Conservation (phyloP, 2,888 invertebrate genomes). For the Pandemis heparana region DNA sequence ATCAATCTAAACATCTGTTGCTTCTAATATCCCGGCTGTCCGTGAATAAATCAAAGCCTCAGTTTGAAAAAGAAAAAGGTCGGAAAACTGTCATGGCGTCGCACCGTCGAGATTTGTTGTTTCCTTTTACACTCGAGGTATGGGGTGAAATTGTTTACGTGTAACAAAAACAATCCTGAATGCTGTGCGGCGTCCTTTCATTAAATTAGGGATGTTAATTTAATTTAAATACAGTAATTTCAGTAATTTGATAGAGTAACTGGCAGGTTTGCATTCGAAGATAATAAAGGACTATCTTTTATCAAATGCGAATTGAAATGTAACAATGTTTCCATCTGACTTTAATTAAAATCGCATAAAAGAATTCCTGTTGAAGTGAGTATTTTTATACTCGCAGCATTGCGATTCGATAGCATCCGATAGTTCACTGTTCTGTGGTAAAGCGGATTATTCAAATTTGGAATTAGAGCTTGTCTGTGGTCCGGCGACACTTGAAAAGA, state of each 20-base stretch:
- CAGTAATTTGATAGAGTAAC: background rate
- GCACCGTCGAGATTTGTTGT: constrained; percentile 58
- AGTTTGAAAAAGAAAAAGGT: constrained; percentile 52
- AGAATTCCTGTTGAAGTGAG: background rate
- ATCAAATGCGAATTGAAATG: background rate
- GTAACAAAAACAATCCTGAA: background rate
- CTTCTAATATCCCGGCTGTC: constrained; percentile 58
- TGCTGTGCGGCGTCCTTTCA: background rate
- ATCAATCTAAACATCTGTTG: constrained; percentile 63
- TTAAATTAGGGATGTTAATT: background rate
- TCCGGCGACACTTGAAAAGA: constrained; percentile 24
- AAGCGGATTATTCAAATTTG: constrained; percentile 32
- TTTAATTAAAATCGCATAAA: background rate
- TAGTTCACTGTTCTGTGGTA: constrained; percentile 12
- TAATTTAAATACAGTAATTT: background rate
- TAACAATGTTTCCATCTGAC: no score
- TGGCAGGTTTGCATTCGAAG: background rate
- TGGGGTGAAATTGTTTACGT: constrained; percentile 46
- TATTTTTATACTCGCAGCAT: constrained; percentile 27
- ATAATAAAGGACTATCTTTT: background rate
- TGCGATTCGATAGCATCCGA: constrained; percentile 17
- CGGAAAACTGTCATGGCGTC: constrained; percentile 61
- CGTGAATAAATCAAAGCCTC: constrained; percentile 64
- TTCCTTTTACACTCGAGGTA: constrained; percentile 52
- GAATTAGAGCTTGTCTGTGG: constrained; percentile 35